Evolutionary conservation across 2,888 invertebrate genomes (phyloP), one percentile per base, ranked within the genome.

Genomic region (Papilio demoleus): DNA sequence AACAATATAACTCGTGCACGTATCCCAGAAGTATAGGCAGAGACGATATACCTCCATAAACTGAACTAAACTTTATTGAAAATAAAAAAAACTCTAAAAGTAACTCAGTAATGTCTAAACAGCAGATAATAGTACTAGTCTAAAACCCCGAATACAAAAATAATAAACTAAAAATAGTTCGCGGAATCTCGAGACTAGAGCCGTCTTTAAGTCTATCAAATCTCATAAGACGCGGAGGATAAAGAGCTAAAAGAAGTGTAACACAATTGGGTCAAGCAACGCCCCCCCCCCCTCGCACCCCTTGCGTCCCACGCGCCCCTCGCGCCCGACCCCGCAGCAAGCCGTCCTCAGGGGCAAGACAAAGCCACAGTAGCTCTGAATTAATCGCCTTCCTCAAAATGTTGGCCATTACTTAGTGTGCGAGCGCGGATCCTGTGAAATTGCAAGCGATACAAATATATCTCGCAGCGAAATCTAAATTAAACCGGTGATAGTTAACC

Each of bases 201-300:
- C 24, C 50, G 12, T 31, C 27, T 22, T 47, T 31, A 65, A 40
- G 24, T 42, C 34, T 17, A 58, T 58, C 42, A 58, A 58, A 58
- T 42, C 40, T 65, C 19, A 56, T 65, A 42, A 58, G 40, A 42
- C 27, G 56, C 42, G 24, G 31, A 58, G 42, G 58, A 65, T 65
- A 65, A 64, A 31, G 40, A 64, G 64, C 38, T 53, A 17, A 64
- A 64, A 65, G 64, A 65, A 65, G 22, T 62, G 53, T 65, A 65
- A 65, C 42, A 58, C 65, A 65, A 65, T 65, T 65, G 65, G 56
- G 42, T 58, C 58, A 58, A 65, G 65, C 45, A 19, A 58, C 31
- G n/a, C 50, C 9, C 17, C 40, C 6, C n/a, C n/a, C 40, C n/a
- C 40, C 2, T n/a, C 40, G n/a, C n/a, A n/a, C 17, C n/a, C 38